These are phyloP conservation scores for Colletes gigas DNA, from an alignment of 1,140 invertebrate species.

Conservation along the genomic window DNA sequence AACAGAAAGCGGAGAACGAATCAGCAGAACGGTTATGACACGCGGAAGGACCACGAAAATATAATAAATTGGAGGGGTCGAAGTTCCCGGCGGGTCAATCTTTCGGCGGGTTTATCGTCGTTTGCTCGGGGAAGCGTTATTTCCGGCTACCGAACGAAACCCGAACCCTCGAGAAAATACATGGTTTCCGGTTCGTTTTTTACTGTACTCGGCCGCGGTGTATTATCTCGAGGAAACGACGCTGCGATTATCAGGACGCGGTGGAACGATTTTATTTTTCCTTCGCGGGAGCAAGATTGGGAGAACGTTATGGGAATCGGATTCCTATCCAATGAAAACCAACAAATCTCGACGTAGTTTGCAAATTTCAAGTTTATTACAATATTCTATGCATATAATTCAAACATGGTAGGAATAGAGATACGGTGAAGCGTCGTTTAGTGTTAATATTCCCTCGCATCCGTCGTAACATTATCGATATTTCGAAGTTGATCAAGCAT, in stretches of 20 bases:
- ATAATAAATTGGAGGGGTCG: conserved; percentile 8
- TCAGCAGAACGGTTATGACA: conserved; percentile 23
- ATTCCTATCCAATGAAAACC: too few relatives aligned
- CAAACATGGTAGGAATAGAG: too few relatives aligned
- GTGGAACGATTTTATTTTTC: too few relatives aligned
- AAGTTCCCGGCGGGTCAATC: background rate
- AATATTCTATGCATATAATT: too few relatives aligned
- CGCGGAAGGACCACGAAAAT: background rate
- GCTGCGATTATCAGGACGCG: conserved; percentile 1
- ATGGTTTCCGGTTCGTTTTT: conserved; percentile 21
- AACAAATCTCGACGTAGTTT: too few relatives aligned
- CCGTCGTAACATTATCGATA: too few relatives aligned
- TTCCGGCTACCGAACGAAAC: background rate
- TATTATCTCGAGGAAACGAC: conserved; percentile 13
- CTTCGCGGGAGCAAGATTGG: too few relatives aligned
- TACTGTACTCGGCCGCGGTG: background rate
- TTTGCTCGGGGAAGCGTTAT: background rate
- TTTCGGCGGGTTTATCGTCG: background rate
- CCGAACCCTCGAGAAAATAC: background rate
- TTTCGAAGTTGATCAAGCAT: too few relatives aligned
- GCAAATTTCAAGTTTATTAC: too few relatives aligned
- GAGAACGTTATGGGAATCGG: too few relatives aligned
- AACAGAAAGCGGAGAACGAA: background rate
- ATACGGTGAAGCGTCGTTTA: too few relatives aligned
- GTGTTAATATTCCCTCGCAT: too few relatives aligned